phyloP scores from a whole-genome alignment of 2,888 invertebrate species.

The Drosophila putrida region DNA sequence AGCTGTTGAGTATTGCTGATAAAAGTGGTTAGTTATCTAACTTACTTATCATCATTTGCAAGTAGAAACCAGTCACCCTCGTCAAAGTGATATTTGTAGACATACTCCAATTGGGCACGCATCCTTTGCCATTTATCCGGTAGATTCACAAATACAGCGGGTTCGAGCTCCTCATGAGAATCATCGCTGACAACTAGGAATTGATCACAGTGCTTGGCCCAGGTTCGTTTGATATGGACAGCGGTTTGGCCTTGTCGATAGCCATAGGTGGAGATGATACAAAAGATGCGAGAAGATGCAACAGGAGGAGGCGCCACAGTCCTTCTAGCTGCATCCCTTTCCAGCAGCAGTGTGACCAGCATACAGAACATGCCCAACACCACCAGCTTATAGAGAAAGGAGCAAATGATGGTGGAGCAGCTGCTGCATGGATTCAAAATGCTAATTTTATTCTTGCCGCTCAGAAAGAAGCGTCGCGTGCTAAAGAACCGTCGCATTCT shows the following conservation, averaged over 20 bases:
- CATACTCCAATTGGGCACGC: slow-evolving; percentile 94
- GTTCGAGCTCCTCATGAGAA: slow-evolving; percentile 90
- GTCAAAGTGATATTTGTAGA: slow-evolving; percentile 92
- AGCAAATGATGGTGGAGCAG: slow-evolving; percentile 5
- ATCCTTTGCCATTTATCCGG: slow-evolving; percentile 94
- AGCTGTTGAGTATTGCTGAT: too few relatives aligned
- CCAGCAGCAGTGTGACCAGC: slow-evolving; percentile 22
- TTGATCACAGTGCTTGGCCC: slow-evolving; percentile 95
- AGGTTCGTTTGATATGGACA: slow-evolving; percentile 95
- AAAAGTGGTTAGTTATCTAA: not conserved
- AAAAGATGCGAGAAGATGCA: slow-evolving; percentile 90
- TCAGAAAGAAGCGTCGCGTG: slow-evolving; percentile 52
- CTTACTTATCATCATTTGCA: slow-evolving; percentile 98
- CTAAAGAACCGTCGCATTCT: slow-evolving; percentile 54
- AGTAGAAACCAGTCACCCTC: slow-evolving; percentile 98
- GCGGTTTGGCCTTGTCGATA: slow-evolving; percentile 85
- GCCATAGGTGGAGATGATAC: slow-evolving; percentile 96
- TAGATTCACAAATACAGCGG: slow-evolving; percentile 93
- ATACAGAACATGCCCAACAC: slow-evolving; percentile 41
- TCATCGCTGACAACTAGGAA: slow-evolving; percentile 93
- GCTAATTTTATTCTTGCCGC: slow-evolving; percentile 64
- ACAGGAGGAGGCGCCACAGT: not conserved
- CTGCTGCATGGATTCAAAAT: slow-evolving; percentile 54
- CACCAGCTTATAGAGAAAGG: slow-evolving; percentile 26
- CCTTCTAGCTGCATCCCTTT: not conserved